Conservation (phyloP, 2,888 invertebrate genomes). For the Sympetrum striolatum region DNA sequence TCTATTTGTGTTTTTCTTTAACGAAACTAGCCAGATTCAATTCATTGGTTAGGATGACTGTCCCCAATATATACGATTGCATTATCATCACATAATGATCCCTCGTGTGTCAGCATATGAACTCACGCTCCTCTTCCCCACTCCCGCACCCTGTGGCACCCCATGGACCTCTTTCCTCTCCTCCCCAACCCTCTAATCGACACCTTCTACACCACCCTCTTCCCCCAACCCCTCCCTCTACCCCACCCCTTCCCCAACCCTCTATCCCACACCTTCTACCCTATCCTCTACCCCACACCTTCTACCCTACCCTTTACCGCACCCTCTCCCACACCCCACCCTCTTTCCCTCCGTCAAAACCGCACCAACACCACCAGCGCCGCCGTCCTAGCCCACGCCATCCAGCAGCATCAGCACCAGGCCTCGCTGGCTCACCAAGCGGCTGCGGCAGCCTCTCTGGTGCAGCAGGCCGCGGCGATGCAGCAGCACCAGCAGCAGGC, state of each 20-base stretch:
- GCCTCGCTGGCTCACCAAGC: slow-evolving; percentile 82
- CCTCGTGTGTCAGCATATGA: not conserved
- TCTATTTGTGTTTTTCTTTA: not conserved
- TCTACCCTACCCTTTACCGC: not conserved
- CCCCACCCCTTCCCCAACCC: not conserved
- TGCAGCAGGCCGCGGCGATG: slow-evolving; percentile 80
- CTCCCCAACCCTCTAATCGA: too few relatives aligned
- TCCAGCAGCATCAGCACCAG: slow-evolving; percentile 66
- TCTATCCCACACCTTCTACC: too few relatives aligned
- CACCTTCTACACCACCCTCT: not conserved
- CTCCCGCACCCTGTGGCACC: not conserved
- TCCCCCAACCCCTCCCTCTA: not conserved
- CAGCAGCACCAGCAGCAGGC: slow-evolving; percentile 93
- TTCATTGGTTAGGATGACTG: not conserved
- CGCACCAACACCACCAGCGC: slow-evolving; percentile 6
- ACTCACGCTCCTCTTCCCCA: not conserved
- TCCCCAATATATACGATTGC: not conserved
- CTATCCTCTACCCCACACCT: too few relatives aligned
- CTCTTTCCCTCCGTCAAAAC: not conserved
- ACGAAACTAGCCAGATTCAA: not conserved
- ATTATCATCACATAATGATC: not conserved
- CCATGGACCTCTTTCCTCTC: too few relatives aligned
- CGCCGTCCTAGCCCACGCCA: slow-evolving; percentile 18
- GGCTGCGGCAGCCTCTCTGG: slow-evolving; percentile 68
- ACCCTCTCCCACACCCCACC: not conserved